Base-by-base conservation (phyloP, 2,113 vertebrate genomes). In the Dicentrarchus labrax region DNA sequence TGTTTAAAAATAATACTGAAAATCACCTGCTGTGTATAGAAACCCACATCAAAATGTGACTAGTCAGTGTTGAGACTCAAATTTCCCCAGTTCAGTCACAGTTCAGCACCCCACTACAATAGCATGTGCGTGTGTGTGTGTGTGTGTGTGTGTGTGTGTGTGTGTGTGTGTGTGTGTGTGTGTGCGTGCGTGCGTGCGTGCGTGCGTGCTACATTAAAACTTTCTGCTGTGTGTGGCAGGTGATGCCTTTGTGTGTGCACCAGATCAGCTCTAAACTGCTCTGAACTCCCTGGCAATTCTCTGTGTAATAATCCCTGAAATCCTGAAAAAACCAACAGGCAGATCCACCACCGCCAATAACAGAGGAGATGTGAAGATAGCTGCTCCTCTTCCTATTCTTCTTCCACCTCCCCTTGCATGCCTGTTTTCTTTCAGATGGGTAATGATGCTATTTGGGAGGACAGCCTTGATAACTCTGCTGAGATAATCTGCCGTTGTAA, bases 401-500 rank as follows among this genome's bases (percentile, higher is more conserved):
- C 60, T 50, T 54, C 70, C 50, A 50, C 53, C 65, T 68, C 48
- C 21, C 21, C 67, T 43, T 16, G 12, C 54, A 38, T 17, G 22
- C 72, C 56, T n/a, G 10, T 68, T 77, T 86, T 72, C 75, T 48
- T 57, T 45, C 72, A 76, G 59, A 77, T 30, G 84, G 80, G 68
- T 84, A 83, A 87, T 79, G 88, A 74, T 62, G 77, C 73, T 86
- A 61, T 89, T 83, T 71, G 75, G 62, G 76, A 75, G 79, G 83
- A 53, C 80, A 45, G 69, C 50, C 68, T 56, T 69, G 73, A 87
- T 84, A 70, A 76, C 71, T 81, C 82, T 21, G 70, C 72, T 12
- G 78, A 54, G 77, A 92, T 92, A 88, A 92, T 92, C 89, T 88
- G 78, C 3, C 17, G 21, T 66, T 80, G 86, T 90, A 86, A 89